Evolutionary conservation across 2,113 vertebrate genomes (phyloP), one percentile per base, ranked within the genome.

Genomic region (Syngnathus typhle): DNA sequence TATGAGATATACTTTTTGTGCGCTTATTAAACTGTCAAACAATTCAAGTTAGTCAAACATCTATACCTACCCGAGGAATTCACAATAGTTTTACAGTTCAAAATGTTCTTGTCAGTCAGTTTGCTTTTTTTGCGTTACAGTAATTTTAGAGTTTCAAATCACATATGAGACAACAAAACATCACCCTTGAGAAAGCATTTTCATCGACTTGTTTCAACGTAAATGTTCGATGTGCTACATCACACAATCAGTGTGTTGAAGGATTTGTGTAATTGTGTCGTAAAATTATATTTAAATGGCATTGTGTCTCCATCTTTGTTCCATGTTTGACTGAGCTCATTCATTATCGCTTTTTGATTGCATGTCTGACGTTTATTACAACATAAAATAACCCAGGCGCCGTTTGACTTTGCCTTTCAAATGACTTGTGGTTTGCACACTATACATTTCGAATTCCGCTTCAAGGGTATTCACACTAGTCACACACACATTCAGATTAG

Each of bases 1-100:
- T 67, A 47, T 39, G 47, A 36, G 36, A 39, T 62, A 59, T 52
- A 52, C 4, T 6, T 4, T 46, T 43, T 56, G 46, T 7, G 2
- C 43, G 63, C 64, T 55, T 60, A 54, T 56, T 67, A 32, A 72
- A 65, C 75, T 67, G 72, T 59, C 67, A 68, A 11, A 8, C 39
- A 2, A 13, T 43, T 7, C 23, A 19, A 55, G 23, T 44, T n/a
- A 5, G 23, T 21, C 44, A 32, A 32, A 2, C 13, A 44, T 10
- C 19, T 2, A 3, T 13, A 39, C 38, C 38, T 23, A 9, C n/a
- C 38, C 6, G 1, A 56, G 47, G 1, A n/a, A 19, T 21, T 51
- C 8, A 8, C 19, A 51, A 51, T 0, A 7, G 4, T 58, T 58
- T 5, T 36, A 4, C 12, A 36, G 36, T 58, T 58, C 16, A 58